Conservation (phyloP, 2,888 invertebrate genomes). For the Nowickia ferox region DNA sequence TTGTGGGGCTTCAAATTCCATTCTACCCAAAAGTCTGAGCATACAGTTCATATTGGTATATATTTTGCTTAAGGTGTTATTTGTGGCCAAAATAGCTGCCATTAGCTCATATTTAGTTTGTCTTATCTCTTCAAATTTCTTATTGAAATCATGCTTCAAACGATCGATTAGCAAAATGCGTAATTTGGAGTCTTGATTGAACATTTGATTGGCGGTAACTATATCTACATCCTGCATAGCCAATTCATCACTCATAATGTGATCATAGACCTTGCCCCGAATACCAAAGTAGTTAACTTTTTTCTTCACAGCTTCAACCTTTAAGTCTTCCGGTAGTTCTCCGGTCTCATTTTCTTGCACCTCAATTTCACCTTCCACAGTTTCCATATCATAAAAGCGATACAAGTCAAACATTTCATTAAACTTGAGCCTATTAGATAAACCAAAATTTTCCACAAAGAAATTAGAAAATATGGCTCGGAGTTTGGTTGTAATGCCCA, state of each 20-base stretch:
- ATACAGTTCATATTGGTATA: conserved; percentile 79
- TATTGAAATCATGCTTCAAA: conserved; percentile 78
- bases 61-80: conserved; percentile 75
- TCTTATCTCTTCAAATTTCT: conserved; percentile 76
- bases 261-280: conserved; percentile 76
- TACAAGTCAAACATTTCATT: conserved; percentile 75
- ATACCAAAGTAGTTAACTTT: conserved; percentile 73
- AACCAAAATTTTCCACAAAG: conserved; percentile 77
- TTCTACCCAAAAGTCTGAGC: conserved; percentile 75
- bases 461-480: conserved; percentile 78
- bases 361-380: conserved; percentile 65
- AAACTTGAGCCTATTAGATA: conserved; percentile 65
- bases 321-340: not conserved
- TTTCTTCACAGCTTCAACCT: conserved; percentile 9
- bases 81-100: conserved; percentile 76
- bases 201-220: conserved; percentile 78
- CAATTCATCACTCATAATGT: conserved; percentile 77
- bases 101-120: conserved; percentile 77
- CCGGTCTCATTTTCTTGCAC: conserved; percentile 4
- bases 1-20: conserved; percentile 72
- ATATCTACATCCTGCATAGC: conserved; percentile 75
- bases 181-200: conserved; percentile 76
- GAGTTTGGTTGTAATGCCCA: conserved; percentile 75
- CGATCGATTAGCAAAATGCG: conserved; percentile 72
- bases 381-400: conserved; percentile 78